Evolutionary conservation across 2,888 invertebrate genomes (phyloP).

Genomic region (Tryphoninae sp.): DNA sequence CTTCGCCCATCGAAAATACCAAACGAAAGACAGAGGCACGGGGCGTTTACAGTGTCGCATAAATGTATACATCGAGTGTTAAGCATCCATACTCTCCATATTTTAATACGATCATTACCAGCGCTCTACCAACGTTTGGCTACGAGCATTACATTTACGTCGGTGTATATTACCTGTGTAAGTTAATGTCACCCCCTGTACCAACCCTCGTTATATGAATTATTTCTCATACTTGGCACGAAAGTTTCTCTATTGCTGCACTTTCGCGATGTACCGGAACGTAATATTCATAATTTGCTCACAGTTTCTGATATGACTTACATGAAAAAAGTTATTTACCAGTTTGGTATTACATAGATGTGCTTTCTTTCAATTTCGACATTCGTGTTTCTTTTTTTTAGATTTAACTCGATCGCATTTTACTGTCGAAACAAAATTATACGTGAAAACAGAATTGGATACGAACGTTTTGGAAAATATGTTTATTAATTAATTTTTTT

Average conservation of each 20-base stretch:
- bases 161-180: neutral
- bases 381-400: no score
- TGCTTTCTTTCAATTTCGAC: no score
- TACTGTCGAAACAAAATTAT: no score
- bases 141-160: neutral
- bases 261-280: neutral
- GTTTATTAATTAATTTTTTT: no score
- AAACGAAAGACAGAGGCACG: neutral
- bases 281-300: neutral
- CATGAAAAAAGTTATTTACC: no score
- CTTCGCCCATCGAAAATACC: constrained; percentile 23
- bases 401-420: no score
- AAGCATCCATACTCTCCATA: neutral
- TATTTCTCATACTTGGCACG: constrained; percentile 7
- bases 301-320: no score
- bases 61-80: neutral
- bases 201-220: neutral
- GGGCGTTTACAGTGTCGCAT: neutral
- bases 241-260: neutral
- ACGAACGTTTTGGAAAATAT: no score
- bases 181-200: neutral
- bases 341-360: no score
- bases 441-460: no score
- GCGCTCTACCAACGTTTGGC: neutral
- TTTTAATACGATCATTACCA: neutral